Evolutionary conservation across 2,888 invertebrate species (phyloP).

Genomic region (Eupithecia subumbrata): DNA sequence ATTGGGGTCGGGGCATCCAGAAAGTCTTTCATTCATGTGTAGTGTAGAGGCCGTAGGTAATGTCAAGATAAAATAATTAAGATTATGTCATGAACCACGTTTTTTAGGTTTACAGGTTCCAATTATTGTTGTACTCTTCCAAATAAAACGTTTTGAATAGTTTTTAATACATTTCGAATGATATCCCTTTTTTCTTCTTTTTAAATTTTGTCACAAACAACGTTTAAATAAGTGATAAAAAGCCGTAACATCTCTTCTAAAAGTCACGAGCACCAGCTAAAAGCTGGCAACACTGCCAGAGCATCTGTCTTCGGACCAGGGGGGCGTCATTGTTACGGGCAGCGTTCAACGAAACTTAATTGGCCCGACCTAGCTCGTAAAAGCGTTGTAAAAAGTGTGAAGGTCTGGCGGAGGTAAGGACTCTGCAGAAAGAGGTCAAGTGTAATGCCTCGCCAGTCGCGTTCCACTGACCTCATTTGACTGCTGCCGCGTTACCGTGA

Average conservation of each 20-base stretch:
- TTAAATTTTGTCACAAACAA: too few species aligned
- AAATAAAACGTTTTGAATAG: not conserved
- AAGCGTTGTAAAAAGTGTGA: conserved; percentile 82
- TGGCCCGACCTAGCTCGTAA: conserved; percentile 82
- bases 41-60: not conserved
- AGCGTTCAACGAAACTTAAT: conserved; percentile 75
- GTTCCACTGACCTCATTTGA: conserved; percentile 83
- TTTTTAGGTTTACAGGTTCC: not conserved
- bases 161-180: too few species aligned
- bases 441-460: conserved; percentile 72
- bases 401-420: conserved; percentile 84
- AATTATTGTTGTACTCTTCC: not conserved
- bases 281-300: conserved; percentile 28
- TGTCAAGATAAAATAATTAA: not conserved
- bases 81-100: not conserved
- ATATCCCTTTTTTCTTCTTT: not conserved
- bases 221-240: not conserved
- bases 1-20: not conserved
- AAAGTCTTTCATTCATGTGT: not conserved
- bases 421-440: conserved; percentile 82
- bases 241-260: not conserved
- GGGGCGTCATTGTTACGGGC: conserved; percentile 68
- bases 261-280: not conserved
- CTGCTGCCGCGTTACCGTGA: conserved; percentile 62
- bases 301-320: conserved; percentile 49